Evolutionary conservation across 2,797 vertebrate genomes (phyloP), one percentile per base, ranked within the genome.

Genomic region (Myripristis murdjan): DNA sequence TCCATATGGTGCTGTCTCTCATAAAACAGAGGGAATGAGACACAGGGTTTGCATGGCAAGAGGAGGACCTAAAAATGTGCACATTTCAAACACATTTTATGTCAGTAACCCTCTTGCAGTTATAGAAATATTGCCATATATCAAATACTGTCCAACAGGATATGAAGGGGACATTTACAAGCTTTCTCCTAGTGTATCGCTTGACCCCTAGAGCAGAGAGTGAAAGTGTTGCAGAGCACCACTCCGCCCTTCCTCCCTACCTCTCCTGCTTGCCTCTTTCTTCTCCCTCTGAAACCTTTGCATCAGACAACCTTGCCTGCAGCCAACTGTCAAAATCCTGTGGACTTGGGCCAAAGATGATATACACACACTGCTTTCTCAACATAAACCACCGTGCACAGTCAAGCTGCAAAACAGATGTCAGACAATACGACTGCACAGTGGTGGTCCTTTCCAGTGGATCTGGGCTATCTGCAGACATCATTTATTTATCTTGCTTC

Each of bases 401-500:
- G 79, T 64, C 83, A 93, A 93, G 82, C 91, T 94, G 92, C 86
- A 92, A 91, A 93, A 86, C 93, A 95, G 92, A 94, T 94, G 93
- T 93, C 62, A 77, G 81, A 87, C 75, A 79, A 55, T 49, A 64
- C 9, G 43, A 26, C 65, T 37, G 64, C 87, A 67, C 70, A 75
- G 83, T 57, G 89, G 88, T 91, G 88, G 86, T 88, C 87, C 72
- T 83, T 59, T 80, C 44, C 46, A 72, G 75, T 78, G 68, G 64
- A 72, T 56, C 78, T 37, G 60, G 28, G 35, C 70, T 85, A 67
- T 87, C 87, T 83, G 79, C 73, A 74, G 53, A 87, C 70, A 59
- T 23, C 31, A 64, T 84, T 77, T 89, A 84, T 91, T 90, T 91
- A 73, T 75, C 74, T 72, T 77, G 48, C 35, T 65, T 67, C 66